Conservation (phyloP, 2,888 invertebrate genomes). For the Eupelmus urozonus region DNA sequence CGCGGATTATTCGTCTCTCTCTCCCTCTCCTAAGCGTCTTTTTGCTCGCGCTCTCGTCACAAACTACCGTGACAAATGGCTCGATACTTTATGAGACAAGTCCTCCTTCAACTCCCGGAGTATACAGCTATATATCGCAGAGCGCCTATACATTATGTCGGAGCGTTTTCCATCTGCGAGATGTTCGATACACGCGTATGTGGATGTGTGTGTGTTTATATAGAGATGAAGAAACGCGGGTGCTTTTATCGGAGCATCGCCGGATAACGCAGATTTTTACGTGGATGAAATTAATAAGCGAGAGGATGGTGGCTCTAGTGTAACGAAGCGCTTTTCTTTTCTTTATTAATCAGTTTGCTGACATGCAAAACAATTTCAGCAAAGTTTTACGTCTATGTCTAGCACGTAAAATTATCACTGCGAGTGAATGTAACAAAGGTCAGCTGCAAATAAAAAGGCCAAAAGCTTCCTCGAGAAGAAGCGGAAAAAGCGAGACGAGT, state of each 20-base stretch:
- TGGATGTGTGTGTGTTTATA: no score
- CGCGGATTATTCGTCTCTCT: constrained; percentile 48
- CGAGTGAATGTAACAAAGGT: no score
- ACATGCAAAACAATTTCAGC: no score
- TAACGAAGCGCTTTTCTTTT: not conserved
- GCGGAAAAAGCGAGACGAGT: no score
- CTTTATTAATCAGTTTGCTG: no score
- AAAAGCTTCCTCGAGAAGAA: no score
- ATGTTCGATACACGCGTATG: constrained; percentile 12
- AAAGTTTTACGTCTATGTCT: no score
- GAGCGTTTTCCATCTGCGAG: constrained; percentile 41
- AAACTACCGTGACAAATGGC: constrained; percentile 57
- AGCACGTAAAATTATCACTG: no score
- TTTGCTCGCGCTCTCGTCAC: constrained; percentile 47
- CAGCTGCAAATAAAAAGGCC: no score
- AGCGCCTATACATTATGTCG: constrained; percentile 19
- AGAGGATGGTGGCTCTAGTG: not conserved
- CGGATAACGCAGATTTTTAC: constrained; percentile 19
- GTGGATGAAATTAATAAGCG: constrained; percentile 14
- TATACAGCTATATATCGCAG: not conserved
- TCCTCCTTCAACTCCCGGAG: constrained; percentile 38
- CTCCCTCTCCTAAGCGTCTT: constrained; percentile 3
- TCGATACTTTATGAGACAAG: constrained; percentile 59
- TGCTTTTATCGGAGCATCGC: constrained; percentile 29
- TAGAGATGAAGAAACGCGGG: not conserved